These are phyloP conservation scores for Rhinoraja longicauda DNA, from an alignment of 2,797 vertebrate species.

Conservation along the genomic window DNA sequence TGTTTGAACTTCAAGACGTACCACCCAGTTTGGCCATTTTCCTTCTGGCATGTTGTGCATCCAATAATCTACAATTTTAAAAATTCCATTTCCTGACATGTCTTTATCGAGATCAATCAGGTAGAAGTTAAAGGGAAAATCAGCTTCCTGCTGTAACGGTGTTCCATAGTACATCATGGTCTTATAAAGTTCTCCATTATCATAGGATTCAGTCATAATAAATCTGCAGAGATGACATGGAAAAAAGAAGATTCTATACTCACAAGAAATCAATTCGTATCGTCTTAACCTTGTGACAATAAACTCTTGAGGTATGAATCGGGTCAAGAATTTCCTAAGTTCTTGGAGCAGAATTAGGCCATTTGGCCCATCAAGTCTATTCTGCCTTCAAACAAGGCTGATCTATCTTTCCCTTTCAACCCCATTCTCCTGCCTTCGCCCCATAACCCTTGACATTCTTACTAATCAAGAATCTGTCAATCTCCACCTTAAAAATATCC, in stretches of 20 bases:
- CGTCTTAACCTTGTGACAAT: not conserved
- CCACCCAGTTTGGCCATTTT: conserved; percentile 93
- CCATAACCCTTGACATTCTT: too few relatives aligned
- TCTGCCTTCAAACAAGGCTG: too few relatives aligned
- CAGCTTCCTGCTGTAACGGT: conserved; percentile 68
- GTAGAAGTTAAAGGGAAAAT: conserved; percentile 89
- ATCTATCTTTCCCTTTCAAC: too few relatives aligned
- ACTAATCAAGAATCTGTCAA: too few relatives aligned
- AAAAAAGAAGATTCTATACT: not conserved
- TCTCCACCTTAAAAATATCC: too few relatives aligned
- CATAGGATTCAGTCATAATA: conserved; percentile 72
- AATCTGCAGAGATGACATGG: conserved; percentile 59
- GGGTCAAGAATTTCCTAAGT: not conserved
- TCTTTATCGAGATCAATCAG: conserved; percentile 65
- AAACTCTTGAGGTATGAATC: not conserved
- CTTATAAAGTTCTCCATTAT: conserved; percentile 65
- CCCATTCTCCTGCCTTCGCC: too few relatives aligned
- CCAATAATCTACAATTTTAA: conserved; percentile 73
- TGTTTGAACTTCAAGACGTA: conserved; percentile 52
- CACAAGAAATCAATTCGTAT: not conserved
- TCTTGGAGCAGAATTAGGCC: too few relatives aligned
- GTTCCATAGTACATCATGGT: conserved; percentile 91
- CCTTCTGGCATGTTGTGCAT: conserved; percentile 85
- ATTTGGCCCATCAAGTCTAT: too few relatives aligned
- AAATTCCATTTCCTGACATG: conserved; percentile 62